Base-by-base conservation (phyloP, 1,140 invertebrate species). In the Drosophila lowei region DNA sequence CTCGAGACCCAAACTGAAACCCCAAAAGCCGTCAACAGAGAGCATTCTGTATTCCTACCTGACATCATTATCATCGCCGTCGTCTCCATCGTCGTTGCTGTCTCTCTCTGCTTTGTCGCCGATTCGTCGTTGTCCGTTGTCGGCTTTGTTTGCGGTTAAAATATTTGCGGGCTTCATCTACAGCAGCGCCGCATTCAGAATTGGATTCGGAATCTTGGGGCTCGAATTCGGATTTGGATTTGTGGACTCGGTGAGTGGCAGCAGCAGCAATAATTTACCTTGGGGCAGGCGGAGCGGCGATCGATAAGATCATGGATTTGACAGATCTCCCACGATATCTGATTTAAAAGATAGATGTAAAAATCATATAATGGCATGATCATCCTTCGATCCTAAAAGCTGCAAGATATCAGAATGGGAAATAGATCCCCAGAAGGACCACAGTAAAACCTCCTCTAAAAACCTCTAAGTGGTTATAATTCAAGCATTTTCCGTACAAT, bases 111-210 rank as follows among this genome's bases (percentile, higher is more conserved):
- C 13, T 50, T 58, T 58, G 15, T 58, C 47, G 55, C 50, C 56
- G 13, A 41, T 46, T 58, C 43, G 55, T 52, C 56, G 13, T 44
- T 63, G 38, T 13, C 34, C 34, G 43, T 50, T 61, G 30, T 61
- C 25, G 59, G 23, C 41, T 64, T 65, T 65, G 62, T 67, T 81
- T 85, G 80, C 81, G 80, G 80, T 86, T 85, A 48, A 66, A 71
- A 81, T 77, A 64, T 77, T 85, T 80, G 60, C 77, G 77, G 81
- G 77, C 72, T 77, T 79, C 63, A 70, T 64, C 59, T 57, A 58
- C 48, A 68, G 58, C 53, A 63, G 3, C 60, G 38, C 43, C 63
- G 63, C 62, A 38, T 68, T 68, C 34, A n/a, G 58, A 53, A 34
- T 63, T 62, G 38, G 60, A 46, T 21, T 57, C 34, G 44, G 58